A percentile compares a stretch with the other conserved stretches of the same genome.
These are phyloP conservation scores for Spea hammondii DNA, from an alignment of 2,797 vertebrate species.

Conservation along the genomic window DNA sequence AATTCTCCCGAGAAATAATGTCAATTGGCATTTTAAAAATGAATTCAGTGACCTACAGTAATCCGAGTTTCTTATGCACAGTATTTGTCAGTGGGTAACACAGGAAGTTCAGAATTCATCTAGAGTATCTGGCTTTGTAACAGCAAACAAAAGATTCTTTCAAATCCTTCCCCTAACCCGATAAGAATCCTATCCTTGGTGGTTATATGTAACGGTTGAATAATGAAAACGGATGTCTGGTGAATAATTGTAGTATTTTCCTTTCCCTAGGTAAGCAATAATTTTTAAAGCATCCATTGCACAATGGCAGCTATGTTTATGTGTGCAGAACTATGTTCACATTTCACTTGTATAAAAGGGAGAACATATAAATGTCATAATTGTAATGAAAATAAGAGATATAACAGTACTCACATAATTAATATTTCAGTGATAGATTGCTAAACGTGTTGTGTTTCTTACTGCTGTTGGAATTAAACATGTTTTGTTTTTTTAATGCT, in stretches of 20 bases:
- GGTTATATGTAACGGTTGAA: slow-evolving; percentile 39
- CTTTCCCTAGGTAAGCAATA: neutral
- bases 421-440: too few relatives aligned
- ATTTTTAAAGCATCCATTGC: too few relatives aligned
- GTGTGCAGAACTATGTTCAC: too few relatives aligned
- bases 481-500: too few relatives aligned
- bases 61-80: slow-evolving; percentile 82
- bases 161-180: slow-evolving; percentile 52
- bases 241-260: neutral
- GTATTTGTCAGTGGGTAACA: slow-evolving; percentile 66
- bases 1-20: slow-evolving; percentile 77
- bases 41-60: slow-evolving; percentile 95
- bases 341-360: too few relatives aligned
- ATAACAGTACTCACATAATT: too few relatives aligned
- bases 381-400: too few relatives aligned
- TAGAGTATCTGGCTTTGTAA: slow-evolving; percentile 54
- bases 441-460: too few relatives aligned
- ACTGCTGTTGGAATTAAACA: too few relatives aligned
- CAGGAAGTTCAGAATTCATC: slow-evolving; percentile 61
- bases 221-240: slow-evolving; percentile 27
- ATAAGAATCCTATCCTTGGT: slow-evolving; percentile 43
- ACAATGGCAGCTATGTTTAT: too few relatives aligned
- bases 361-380: too few relatives aligned
- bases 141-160: slow-evolving; percentile 56
- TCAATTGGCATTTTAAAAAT: slow-evolving; percentile 87